Evolutionary conservation across 2,113 vertebrate genomes (phyloP).

Genomic region (Astatotilapia flaviijosephi): DNA sequence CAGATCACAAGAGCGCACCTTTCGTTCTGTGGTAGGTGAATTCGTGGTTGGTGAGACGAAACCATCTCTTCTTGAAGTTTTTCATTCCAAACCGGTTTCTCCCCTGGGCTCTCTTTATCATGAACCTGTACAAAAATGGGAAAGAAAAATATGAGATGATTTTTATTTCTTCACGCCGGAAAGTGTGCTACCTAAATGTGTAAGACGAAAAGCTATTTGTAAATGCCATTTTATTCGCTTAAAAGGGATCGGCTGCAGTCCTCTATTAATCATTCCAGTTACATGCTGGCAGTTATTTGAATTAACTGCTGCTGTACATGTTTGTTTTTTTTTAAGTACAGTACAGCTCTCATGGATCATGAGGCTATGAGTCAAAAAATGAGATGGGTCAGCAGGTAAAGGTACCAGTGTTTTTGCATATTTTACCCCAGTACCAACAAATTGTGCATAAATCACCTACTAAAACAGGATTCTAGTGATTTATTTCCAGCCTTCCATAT

Average conservation of each 20-base stretch:
- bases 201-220: neutral
- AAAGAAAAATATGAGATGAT: neutral
- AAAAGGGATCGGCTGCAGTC: neutral
- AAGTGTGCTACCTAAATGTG: neutral
- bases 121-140: slow-evolving; percentile 74
- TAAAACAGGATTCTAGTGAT: neutral
- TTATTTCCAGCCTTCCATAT: neutral
- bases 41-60: slow-evolving; percentile 95
- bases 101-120: slow-evolving; percentile 97
- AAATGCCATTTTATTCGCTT: neutral
- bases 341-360: slow-evolving; percentile 19
- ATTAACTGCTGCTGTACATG: neutral
- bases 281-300: neutral
- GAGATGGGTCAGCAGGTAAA: neutral
- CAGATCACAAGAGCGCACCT: slow-evolving; percentile 73
- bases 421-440: neutral
- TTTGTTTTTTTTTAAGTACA: neutral
- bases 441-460: neutral
- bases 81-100: slow-evolving; percentile 97
- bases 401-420: neutral
- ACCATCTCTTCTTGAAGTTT: slow-evolving; percentile 99
- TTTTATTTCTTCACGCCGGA: neutral
- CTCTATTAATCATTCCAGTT: neutral
- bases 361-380: slow-evolving; percentile 14
- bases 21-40: slow-evolving; percentile 97